These are phyloP conservation scores for Paratrypauchen microcephalus DNA, from an alignment of 2,797 vertebrate genomes.

Conservation along the genomic window DNA sequence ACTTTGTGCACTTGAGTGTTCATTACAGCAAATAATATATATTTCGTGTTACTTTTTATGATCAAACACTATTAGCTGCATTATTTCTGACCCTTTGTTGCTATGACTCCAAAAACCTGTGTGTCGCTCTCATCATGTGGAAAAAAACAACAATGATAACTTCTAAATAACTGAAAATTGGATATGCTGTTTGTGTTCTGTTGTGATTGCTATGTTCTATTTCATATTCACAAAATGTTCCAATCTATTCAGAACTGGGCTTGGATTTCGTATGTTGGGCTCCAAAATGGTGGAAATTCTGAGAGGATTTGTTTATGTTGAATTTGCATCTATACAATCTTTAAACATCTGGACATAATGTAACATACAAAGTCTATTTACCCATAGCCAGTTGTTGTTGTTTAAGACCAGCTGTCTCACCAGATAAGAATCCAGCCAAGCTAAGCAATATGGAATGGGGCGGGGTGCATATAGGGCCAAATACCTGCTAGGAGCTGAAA, in stretches of 20 bases:
- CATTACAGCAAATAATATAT: background rate
- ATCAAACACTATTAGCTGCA: background rate
- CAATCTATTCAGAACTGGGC: background rate
- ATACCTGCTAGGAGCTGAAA: background rate
- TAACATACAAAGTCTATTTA: background rate
- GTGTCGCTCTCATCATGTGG: background rate
- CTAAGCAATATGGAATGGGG: background rate
- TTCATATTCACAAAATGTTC: background rate
- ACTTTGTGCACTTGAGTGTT: no score
- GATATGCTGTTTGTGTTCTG: background rate
- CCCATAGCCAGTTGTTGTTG: background rate
- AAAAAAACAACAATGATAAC: background rate
- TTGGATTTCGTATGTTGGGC: background rate
- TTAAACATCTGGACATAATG: slow-evolving; percentile 1
- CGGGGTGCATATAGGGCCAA: background rate
- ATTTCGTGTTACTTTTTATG: background rate
- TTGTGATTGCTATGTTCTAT: background rate
- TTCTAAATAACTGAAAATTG: background rate
- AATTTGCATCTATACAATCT: slow-evolving; percentile 1
- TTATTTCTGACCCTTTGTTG: background rate
- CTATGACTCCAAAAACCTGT: background rate
- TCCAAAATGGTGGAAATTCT: background rate
- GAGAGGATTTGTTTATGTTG: background rate
- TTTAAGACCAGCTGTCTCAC: background rate
- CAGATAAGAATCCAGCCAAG: background rate